A percentile compares a stretch with the other conserved stretches of the same genome.
phyloP scores from a whole-genome alignment of 2,888 invertebrate genomes.

The Plagiodera versicolora region DNA sequence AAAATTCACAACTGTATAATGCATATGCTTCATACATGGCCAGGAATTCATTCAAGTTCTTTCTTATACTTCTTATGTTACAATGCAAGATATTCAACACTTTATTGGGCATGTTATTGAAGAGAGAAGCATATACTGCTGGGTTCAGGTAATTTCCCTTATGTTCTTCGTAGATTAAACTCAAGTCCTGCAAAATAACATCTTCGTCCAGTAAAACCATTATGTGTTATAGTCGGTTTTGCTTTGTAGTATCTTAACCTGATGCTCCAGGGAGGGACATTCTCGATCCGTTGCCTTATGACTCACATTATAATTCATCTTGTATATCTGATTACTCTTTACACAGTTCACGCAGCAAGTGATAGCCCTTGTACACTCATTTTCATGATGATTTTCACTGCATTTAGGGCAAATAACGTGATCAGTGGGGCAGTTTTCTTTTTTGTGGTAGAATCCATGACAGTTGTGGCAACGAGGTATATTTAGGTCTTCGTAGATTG shows the following conservation, averaged over 20 bases:
- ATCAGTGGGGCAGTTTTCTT: slow-evolving; percentile 8
- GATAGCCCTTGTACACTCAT: slow-evolving; percentile 1
- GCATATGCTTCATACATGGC: background rate
- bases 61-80: too few relatives aligned
- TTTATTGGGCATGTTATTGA: too few relatives aligned
- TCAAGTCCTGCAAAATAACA: too few relatives aligned
- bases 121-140: too few relatives aligned
- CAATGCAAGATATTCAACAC: too few relatives aligned
- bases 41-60: background rate
- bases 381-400: slow-evolving; percentile 9
- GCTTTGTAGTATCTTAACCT: slow-evolving; percentile 1
- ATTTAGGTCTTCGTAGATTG: slow-evolving; percentile 3
- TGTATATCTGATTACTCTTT: slow-evolving; percentile 9
- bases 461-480: slow-evolving; percentile 6
- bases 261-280: too few relatives aligned
- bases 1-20: background rate
- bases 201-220: too few relatives aligned
- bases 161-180: too few relatives aligned
- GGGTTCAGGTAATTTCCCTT: too few relatives aligned
- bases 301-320: slow-evolving; percentile 5
- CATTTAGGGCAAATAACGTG: slow-evolving; percentile 10
- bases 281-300: background rate
- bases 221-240: too few relatives aligned
- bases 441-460: slow-evolving; percentile 8
- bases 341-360: slow-evolving; percentile 6